phyloP scores from a whole-genome alignment of 2,113 vertebrate genomes.

The Gallinago media region DNA sequence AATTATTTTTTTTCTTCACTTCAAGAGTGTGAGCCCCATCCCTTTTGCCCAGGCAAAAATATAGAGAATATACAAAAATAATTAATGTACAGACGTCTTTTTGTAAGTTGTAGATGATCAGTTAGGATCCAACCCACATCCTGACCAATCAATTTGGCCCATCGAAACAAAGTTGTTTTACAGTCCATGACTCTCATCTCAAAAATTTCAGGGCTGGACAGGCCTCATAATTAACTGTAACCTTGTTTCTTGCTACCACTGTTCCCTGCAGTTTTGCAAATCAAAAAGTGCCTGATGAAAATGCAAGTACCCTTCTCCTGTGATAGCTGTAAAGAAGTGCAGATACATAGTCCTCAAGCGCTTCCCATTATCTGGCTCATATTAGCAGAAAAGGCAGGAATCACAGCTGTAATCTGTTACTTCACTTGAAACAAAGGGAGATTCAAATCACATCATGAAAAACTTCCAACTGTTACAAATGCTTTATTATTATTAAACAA shows the following conservation, averaged over 20 bases:
- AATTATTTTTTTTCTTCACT: neutral
- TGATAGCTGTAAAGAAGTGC: constrained; percentile 6
- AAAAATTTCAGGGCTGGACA: neutral
- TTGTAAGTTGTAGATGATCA: neutral
- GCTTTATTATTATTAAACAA: neutral
- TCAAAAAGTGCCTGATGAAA: constrained; percentile 41
- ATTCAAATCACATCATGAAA: neutral
- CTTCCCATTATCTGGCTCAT: constrained; percentile 5
- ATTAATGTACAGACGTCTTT: neutral
- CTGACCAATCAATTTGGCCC: neutral
- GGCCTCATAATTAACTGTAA: neutral
- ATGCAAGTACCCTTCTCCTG: constrained; percentile 41
- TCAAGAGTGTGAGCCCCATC: neutral
- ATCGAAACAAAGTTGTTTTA: neutral
- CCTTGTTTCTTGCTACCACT: neutral
- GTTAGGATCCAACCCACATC: neutral
- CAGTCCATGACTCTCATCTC: neutral
- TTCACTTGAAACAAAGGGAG: constrained; percentile 51
- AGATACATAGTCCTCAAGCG: neutral
- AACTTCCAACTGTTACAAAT: neutral
- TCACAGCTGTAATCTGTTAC: constrained; percentile 36
- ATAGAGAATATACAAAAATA: neutral
- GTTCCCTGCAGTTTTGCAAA: neutral
- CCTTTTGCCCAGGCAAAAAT: neutral
- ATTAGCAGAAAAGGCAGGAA: constrained; percentile 46